A percentile compares a stretch with the other conserved stretches of the same genome.
Evolutionary conservation across 1,140 invertebrate species (phyloP).

Genomic region (Anadara kagoshimensis): DNA sequence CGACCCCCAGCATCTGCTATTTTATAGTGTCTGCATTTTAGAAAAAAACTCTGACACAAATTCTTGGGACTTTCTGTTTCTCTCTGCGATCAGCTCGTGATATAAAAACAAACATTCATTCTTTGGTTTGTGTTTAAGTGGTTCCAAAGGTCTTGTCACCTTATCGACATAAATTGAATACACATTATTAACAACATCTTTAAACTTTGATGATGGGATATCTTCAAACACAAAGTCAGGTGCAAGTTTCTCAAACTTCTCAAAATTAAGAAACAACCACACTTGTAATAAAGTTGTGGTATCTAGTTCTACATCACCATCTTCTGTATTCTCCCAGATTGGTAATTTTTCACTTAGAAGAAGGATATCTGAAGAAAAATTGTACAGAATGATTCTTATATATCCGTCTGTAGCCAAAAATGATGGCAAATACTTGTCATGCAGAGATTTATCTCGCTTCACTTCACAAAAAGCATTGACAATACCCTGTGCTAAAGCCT

Average conservation of each 20-base stretch:
- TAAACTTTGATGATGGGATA: background rate
- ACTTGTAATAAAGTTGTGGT: background rate
- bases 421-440: constrained; percentile 9
- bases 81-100: no score
- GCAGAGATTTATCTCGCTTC: background rate
- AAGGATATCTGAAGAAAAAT: constrained; percentile 1
- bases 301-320: background rate
- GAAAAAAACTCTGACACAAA: no score
- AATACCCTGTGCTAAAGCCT: constrained; percentile 2
- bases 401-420: constrained; percentile 4
- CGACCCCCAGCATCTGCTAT: no score
- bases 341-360: constrained; percentile 4
- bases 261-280: background rate
- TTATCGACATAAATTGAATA: background rate
- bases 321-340: no score
- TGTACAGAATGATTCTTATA: constrained; percentile 10
- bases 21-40: no score
- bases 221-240: background rate
- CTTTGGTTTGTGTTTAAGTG: no score
- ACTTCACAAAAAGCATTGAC: constrained; percentile 8
- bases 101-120: no score
- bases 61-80: no score
- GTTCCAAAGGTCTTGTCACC: background rate
- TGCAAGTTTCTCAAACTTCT: background rate
- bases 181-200: background rate